Conservation (phyloP, 1,140 invertebrate species). For the Drosophila nasuta region DNA sequence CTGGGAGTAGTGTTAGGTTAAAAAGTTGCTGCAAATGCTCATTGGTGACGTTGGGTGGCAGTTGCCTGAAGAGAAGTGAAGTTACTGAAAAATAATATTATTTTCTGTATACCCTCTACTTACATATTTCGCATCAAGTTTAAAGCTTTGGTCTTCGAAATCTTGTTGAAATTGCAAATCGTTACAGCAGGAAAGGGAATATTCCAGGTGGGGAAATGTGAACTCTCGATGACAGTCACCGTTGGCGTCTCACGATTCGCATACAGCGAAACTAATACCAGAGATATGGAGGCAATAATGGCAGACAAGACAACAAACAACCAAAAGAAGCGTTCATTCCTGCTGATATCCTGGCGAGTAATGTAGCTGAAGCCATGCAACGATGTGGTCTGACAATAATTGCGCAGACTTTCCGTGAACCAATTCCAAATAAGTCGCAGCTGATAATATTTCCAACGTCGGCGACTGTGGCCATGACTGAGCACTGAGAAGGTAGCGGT, state of each 20-base stretch:
- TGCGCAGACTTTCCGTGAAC: constrained; percentile 72
- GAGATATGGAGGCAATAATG: constrained; percentile 82
- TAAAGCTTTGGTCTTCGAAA: constrained; percentile 66
- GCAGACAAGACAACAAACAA: constrained; percentile 82
- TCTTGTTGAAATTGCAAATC: constrained; percentile 87
- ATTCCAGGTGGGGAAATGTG: constrained; percentile 89
- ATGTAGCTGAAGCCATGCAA: constrained; percentile 84
- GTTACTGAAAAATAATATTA: neutral
- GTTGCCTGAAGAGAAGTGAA: constrained; percentile 42
- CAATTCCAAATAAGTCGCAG: constrained; percentile 53
- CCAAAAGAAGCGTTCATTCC: constrained; percentile 84
- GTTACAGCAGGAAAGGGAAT: constrained; percentile 90
- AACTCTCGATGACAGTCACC: constrained; percentile 88
- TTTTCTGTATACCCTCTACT: neutral
- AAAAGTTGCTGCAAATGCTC: constrained; percentile 66
- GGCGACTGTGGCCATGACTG: neutral
- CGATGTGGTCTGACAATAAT: constrained; percentile 85
- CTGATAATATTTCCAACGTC: constrained; percentile 4
- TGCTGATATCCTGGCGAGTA: constrained; percentile 66
- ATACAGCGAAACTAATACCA: constrained; percentile 85
- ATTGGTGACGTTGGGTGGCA: constrained; percentile 60
- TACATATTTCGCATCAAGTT: constrained; percentile 82
- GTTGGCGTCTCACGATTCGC: constrained; percentile 85
- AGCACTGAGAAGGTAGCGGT: neutral
- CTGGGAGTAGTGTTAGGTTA: constrained; percentile 67